Base-by-base conservation (phyloP, 2,113 vertebrate genomes). In the Prinia subflava region DNA sequence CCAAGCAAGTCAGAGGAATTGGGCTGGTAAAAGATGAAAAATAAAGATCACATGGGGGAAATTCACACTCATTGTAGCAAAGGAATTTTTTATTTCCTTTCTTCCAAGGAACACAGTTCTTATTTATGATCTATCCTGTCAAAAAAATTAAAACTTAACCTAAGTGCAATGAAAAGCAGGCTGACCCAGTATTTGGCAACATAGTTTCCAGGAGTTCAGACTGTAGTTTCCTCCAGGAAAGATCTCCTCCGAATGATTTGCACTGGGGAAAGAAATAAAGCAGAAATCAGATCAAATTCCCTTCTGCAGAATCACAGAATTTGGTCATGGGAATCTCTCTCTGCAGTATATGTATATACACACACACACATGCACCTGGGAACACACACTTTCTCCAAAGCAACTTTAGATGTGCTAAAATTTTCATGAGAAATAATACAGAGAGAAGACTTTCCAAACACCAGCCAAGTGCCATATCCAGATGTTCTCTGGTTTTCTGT, bases 101-200 rank as follows among this genome's bases (percentile, higher is more conserved):
- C 31, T 49, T 74, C 47, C 33, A 41, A 77, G 25, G 50, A 93
- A 67, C 9, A 78, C 15, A 52, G 41, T 10, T 94, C 31, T 91
- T 78, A 28, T 9, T 65, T 77, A 62, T 67, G 14, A 76, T 78
- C 30, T 53, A 35, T 24, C 7, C 19, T 24, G 25, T 9, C 39
- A 25, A 82, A 90, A 79, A 74, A 60, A 21, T 33, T 39, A 78
- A n/a, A 63, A 25, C 42, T 82, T 68, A 68, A 96, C 89, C 90
- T 75, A 96, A 47, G 83, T 82, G 56, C 98, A 98, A 35, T 98
- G 91, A 55, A 97, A 64, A 46, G 84, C 33, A 28, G 96, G n/a
- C 41, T 35, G 93, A 30, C 89, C 41, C 81, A 98, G 35, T 76
- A 98, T 60, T 41, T 55, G 55, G 41, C 98, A 98, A 92, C 98